Base-by-base conservation (phyloP, 2,888 invertebrate species). In the Sesamia inferens region DNA sequence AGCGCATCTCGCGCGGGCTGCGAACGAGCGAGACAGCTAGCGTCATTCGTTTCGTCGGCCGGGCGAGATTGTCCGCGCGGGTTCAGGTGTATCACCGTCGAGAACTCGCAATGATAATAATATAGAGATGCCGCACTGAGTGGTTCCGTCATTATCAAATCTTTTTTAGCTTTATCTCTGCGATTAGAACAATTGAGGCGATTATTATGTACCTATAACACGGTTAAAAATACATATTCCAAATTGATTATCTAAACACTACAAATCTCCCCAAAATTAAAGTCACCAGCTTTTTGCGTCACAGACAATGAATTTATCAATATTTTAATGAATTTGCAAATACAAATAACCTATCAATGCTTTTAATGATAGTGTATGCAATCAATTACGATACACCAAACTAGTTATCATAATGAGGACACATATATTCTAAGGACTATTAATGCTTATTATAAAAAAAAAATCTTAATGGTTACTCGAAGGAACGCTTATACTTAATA, bases 31-130 rank as follows among this genome's bases (percentile, higher is more conserved):
- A 90, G 96, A 96, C 92, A 87, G 94, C 85, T 95, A 95, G 91
- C 88, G 88, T 83, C 85, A 90, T 86, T 93, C 91, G 94, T 94
- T 95, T 92, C 95, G 93, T 93, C 93, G 89, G 89, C 88, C 92
- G 83, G 90, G 92, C 89, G 91, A 94, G 95, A 95, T 95, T 94
- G 94, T 90, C 92, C 92, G 91, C 91, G 90, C 92, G 91, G 91
- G 91, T 92, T 95, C 94, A 94, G 95, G 94, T 95, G 94, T 92
- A 86, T 86, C 81, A 84, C 68, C 91, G 91, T 90, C 89, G 91
- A 90, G 91, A 90, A 93, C 93, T 93, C 93, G 93, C 91, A 92
- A 92, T 91, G 92, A 93, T 94, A 93, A 94, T 94, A 94, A 90
- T 91, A 90, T 93, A 93, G 95, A 95, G 96, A 96, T 96, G 95